A percentile compares a stretch with the other conserved stretches of the same genome.
phyloP scores from a whole-genome alignment of 2,797 vertebrate genomes.

The Pantherophis vulpinus region DNA sequence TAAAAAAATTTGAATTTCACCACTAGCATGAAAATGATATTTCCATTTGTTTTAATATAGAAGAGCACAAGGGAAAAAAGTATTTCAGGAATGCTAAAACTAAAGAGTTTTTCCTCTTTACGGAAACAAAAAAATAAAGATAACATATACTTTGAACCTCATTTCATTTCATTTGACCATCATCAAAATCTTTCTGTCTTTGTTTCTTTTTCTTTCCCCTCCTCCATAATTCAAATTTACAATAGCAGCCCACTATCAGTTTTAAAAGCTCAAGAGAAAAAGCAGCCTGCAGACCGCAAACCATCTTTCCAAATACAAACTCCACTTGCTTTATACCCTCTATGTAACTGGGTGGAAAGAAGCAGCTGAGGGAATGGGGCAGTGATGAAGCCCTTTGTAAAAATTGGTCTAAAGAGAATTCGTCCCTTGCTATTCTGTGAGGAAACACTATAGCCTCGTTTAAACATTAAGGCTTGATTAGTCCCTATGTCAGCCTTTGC shows the following conservation, averaged over 20 bases:
- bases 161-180: not conserved
- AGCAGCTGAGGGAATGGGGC: not conserved
- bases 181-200: not conserved
- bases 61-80: conserved; percentile 5
- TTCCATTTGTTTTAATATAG: not conserved
- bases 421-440: conserved; percentile 5
- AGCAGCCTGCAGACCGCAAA: conserved; percentile 35
- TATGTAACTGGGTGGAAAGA: conserved; percentile 59
- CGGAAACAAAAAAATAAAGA: not conserved
- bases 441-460: conserved; percentile 63
- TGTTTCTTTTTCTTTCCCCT: not conserved
- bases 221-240: conserved; percentile 16
- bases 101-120: not conserved
- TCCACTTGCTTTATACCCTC: conserved; percentile 46
- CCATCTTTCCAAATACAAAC: conserved; percentile 21
- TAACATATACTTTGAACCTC: not conserved
- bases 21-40: not conserved
- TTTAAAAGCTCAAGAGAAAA: not conserved
- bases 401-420: conserved; percentile 52
- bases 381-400: conserved; percentile 21
- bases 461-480: conserved; percentile 62
- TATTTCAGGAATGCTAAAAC: conserved; percentile 24
- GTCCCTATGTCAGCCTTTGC: conserved; percentile 56
- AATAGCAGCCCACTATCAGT: not conserved
- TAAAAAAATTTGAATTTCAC: too few relatives aligned